Base-by-base conservation (phyloP, 2,797 vertebrate species). In the Graptemys geographica region DNA sequence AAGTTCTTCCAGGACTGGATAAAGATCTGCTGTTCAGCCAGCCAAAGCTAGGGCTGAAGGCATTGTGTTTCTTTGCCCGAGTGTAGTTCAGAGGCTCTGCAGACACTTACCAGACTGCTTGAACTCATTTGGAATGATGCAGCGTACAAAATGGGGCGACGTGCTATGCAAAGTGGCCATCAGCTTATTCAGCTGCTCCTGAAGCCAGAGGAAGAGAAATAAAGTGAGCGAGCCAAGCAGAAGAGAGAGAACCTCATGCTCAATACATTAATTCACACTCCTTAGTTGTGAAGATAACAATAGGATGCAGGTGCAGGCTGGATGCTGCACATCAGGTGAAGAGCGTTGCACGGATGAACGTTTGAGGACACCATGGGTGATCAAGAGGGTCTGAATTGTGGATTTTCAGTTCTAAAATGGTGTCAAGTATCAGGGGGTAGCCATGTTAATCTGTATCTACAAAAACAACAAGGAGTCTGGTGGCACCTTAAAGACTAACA, bases 161-260 rank as follows among this genome's bases (percentile, higher is more conserved):
- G 95, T 96, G 93, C 97, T 96, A 9, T 91, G 96, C 65, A 97
- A 83, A 44, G 95, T 79, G 65, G 86, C 62, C 95, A 87, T 96
- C 92, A 96, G 86, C 79, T 97, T 89, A 72, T 97, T 97, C 92
- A 97, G 56, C 87, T 97, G 96, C 91, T 98, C 96, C 97, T 98
- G 94, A 80, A 91, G 89, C 0, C 4, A 86, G 69, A 47, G 28
- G 33, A 79, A 87, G 37, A 72, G 44, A 69, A 88, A 80, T 2
- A 5, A 28, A 92, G 12, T n/a, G 28, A 53, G 57, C 47, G 56
- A 90, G 44, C 25, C 47, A 78, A 53, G 59, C 72, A 83, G 49
- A 62, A 65, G 78, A 96, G 88, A 89, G 49, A 78, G 94, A 85
- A 65, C 47, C 33, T 86, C 76, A 76, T 76, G 41, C 1, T 27